Conservation (phyloP, 2,888 invertebrate genomes). For the Lamellibrachia satsuma region DNA sequence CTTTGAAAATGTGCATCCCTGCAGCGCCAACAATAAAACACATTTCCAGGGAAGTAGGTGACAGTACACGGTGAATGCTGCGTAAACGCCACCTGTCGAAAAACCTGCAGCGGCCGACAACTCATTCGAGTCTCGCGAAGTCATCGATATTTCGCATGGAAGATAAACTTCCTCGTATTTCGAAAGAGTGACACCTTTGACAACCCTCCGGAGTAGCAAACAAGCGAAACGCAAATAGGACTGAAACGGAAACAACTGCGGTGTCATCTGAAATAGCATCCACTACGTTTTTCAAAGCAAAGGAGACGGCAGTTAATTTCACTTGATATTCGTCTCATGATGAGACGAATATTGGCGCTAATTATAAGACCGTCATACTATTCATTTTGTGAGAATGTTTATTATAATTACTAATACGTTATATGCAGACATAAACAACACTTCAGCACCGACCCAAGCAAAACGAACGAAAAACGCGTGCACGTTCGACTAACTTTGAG, state of each 20-base stretch:
- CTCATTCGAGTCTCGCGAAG: slow-evolving; percentile 13
- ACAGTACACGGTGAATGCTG: background rate
- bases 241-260: slow-evolving; percentile 12
- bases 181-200: background rate
- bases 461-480: too few relatives aligned
- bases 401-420: background rate
- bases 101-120: slow-evolving; percentile 6
- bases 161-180: slow-evolving; percentile 1
- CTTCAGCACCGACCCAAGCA: background rate
- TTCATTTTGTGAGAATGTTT: background rate
- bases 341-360: background rate
- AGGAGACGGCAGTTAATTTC: too few relatives aligned
- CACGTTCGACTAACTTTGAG: too few relatives aligned
- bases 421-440: background rate
- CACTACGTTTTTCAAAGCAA: background rate
- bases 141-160: slow-evolving; percentile 17
- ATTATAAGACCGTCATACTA: background rate
- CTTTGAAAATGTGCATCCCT: background rate
- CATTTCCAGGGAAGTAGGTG: background rate
- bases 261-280: background rate
- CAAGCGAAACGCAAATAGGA: background rate
- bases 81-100: background rate
- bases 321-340: too few relatives aligned
- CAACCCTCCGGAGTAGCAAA: background rate
- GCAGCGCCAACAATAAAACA: background rate